phyloP scores from a whole-genome alignment of 2,888 invertebrate genomes.

The Machimus rusticus region DNA sequence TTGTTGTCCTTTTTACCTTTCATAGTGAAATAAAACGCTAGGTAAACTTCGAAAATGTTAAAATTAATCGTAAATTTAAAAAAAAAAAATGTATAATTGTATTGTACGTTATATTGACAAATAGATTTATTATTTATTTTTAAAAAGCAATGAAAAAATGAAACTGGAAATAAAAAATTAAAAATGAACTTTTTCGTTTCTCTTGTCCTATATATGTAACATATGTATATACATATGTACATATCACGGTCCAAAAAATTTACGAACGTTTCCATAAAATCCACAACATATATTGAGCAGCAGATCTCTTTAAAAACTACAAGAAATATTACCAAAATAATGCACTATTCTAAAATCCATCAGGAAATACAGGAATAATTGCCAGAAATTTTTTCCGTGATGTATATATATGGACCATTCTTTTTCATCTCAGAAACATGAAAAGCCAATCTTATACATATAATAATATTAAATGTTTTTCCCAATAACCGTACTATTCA shows the following conservation, averaged over 20 bases:
- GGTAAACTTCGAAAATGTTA: constrained; percentile 30
- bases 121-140: constrained; percentile 47
- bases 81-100: constrained; percentile 42
- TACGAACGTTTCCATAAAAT: too few species aligned
- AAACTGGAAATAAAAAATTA: constrained; percentile 37
- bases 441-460: too few species aligned
- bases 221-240: neutral
- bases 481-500: too few species aligned
- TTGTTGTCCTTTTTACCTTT: neutral
- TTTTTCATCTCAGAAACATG: neutral
- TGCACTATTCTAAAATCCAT: too few species aligned
- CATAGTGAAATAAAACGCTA: constrained; percentile 11
- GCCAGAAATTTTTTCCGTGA: too few species aligned
- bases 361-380: too few species aligned
- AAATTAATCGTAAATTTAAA: constrained; percentile 23
- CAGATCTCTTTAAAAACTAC: too few species aligned
- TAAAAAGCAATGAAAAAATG: constrained; percentile 42
- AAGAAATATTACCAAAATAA: too few species aligned
- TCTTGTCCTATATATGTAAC: neutral
- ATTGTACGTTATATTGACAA: constrained; percentile 44
- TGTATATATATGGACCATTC: too few species aligned
- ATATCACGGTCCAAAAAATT: too few species aligned
- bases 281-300: too few species aligned
- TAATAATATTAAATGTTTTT: too few species aligned
- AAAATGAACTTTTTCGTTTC: neutral